A percentile compares a stretch with the other conserved stretches of the same genome.
phyloP scores from a whole-genome alignment of 2,888 invertebrate species.

The Xanthostigma xanthostigma region DNA sequence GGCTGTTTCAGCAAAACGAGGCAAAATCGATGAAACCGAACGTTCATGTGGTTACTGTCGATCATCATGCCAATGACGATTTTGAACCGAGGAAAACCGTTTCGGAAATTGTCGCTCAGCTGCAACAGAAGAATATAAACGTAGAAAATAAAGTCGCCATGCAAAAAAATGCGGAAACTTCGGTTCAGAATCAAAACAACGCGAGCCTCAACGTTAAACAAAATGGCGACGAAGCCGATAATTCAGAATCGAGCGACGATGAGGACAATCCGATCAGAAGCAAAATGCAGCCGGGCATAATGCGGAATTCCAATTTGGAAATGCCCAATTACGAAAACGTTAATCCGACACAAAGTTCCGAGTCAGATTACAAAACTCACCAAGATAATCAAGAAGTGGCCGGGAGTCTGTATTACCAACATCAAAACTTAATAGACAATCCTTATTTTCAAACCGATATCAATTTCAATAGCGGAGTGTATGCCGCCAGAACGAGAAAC shows the following conservation, averaged over 20 bases:
- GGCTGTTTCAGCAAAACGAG: background rate
- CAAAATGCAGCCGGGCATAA: conserved; percentile 32
- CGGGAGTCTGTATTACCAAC: no score
- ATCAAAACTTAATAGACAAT: no score
- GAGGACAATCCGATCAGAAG: conserved; percentile 34
- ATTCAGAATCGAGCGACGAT: conserved; percentile 43
- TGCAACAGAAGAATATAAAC: conserved; percentile 33
- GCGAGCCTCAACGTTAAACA: background rate
- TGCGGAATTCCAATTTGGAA: conserved; percentile 38
- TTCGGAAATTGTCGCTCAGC: conserved; percentile 45
- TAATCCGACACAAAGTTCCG: conserved; percentile 10
- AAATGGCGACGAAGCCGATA: conserved; percentile 27
- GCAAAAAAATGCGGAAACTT: conserved; percentile 27
- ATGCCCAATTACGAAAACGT: conserved; percentile 41
- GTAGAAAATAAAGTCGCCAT: conserved; percentile 10
- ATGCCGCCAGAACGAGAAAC: conserved; percentile 24
- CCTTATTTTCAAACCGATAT: no score
- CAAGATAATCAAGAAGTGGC: no score
- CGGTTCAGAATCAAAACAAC: conserved; percentile 17
- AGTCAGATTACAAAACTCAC: background rate
- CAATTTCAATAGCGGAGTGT: no score
- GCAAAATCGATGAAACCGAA: background rate
- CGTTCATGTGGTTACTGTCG: background rate
- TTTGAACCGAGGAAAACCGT: conserved; percentile 37
- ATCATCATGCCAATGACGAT: conserved; percentile 22